Percentiles rank a stretch among this genome's conserved stretches.
phyloP scores from a whole-genome alignment of 2,888 invertebrate species.

The Nomada fabriciana region DNA sequence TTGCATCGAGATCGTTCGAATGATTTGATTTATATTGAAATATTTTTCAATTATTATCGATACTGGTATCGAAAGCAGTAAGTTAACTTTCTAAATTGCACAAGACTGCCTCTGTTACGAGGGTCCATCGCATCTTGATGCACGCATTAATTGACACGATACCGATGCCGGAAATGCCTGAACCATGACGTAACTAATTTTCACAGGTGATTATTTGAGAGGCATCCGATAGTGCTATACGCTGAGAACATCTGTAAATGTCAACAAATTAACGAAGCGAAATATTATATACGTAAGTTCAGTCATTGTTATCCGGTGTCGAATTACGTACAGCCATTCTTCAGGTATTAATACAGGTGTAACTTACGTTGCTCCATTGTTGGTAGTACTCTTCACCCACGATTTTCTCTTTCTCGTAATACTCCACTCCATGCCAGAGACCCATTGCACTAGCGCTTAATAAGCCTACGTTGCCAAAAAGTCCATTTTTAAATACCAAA shows the following conservation, averaged over 20 bases:
- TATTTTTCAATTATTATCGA: constrained; percentile 6
- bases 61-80: constrained; percentile 16
- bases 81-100: constrained; percentile 44
- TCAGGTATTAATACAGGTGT: background rate
- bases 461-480: constrained; percentile 87
- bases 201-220: constrained; percentile 6
- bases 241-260: constrained; percentile 11
- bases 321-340: background rate
- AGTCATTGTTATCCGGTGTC: background rate
- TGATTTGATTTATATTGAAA: background rate
- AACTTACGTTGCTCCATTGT: constrained; percentile 95
- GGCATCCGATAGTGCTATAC: background rate
- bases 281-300: no score
- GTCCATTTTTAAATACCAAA: background rate
- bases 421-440: constrained; percentile 97
- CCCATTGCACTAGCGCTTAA: constrained; percentile 97
- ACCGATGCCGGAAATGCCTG: constrained; percentile 25
- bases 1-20: constrained; percentile 9
- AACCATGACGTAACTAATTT: constrained; percentile 34
- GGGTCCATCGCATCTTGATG: constrained; percentile 30
- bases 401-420: constrained; percentile 97
- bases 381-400: constrained; percentile 96
- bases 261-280: constrained; percentile 3
- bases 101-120: constrained; percentile 14
- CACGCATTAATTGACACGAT: constrained; percentile 25